phyloP scores from a whole-genome alignment of 2,888 invertebrate genomes.

The Orthosia cruda region DNA sequence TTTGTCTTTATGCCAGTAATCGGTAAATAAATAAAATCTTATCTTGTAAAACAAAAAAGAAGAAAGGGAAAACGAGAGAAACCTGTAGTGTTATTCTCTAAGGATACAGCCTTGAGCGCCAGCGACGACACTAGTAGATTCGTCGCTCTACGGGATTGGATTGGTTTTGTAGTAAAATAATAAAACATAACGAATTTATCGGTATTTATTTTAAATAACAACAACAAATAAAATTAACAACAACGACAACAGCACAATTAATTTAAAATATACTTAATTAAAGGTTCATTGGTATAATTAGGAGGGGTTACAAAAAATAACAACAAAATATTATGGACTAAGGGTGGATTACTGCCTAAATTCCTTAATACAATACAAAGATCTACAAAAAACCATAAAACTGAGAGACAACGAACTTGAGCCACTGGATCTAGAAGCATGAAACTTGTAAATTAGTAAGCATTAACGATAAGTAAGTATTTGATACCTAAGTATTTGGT shows the following conservation, averaged over 20 bases:
- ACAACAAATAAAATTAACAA: slow-evolving; percentile 35
- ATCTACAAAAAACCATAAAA: not conserved
- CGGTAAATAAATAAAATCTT: not conserved
- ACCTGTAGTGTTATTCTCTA: too few relatives aligned
- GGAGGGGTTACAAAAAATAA: slow-evolving; percentile 6
- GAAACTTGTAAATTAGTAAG: too few relatives aligned
- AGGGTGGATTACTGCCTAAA: not conserved
- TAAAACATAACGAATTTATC: slow-evolving; percentile 11
- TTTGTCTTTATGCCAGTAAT: too few relatives aligned
- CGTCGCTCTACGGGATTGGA: too few relatives aligned
- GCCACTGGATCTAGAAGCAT: too few relatives aligned
- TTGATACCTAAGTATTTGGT: too few relatives aligned
- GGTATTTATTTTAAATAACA: slow-evolving; percentile 44
- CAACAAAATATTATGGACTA: not conserved
- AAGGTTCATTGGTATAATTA: slow-evolving; percentile 43
- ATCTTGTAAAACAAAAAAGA: too few relatives aligned
- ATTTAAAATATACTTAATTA: slow-evolving; percentile 2
- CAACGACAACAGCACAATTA: slow-evolving; percentile 8
- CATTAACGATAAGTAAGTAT: too few relatives aligned
- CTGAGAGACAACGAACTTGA: not conserved
- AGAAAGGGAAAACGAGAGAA: not conserved
- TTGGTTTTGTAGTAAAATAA: not conserved
- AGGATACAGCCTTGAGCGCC: too few relatives aligned
- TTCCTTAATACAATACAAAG: not conserved
- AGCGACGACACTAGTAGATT: too few relatives aligned